Conservation (phyloP, 2,113 vertebrate genomes). For the Strix aluco region DNA sequence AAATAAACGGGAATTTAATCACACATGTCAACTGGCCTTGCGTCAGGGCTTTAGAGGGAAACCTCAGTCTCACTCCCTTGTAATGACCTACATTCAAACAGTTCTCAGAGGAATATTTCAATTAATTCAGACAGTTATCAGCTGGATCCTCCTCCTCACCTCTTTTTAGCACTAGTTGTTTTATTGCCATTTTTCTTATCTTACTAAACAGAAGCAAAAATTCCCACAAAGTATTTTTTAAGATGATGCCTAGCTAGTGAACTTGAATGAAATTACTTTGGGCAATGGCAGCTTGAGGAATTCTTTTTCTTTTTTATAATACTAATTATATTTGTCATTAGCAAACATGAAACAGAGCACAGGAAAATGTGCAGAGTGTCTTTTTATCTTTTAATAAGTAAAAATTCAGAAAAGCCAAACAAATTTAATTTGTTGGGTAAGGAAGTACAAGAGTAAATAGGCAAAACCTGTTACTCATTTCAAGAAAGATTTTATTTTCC, state of each 20-base stretch:
- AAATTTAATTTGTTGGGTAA: not conserved
- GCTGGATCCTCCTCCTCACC: not conserved
- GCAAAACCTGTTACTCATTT: not conserved
- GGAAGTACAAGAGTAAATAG: not conserved
- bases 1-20: not conserved
- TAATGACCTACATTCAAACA: not conserved
- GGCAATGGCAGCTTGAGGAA: not conserved
- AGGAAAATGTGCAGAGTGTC: not conserved
- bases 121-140: conserved; percentile 18
- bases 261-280: not conserved
- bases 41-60: not conserved
- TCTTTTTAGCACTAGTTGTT: not conserved
- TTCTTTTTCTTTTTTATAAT: not conserved
- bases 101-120: not conserved
- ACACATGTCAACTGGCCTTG: not conserved
- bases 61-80: not conserved
- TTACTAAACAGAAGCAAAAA: not conserved
- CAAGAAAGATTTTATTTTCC: not conserved
- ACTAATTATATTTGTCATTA: not conserved
- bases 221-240: not conserved
- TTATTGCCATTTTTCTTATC: conserved; percentile 4
- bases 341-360: not conserved
- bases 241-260: not conserved
- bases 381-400: not conserved
- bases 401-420: not conserved